Evolutionary conservation across 2,113 vertebrate species (phyloP), one percentile per base, ranked within the genome.

Genomic region (Perccottus glenii): DNA sequence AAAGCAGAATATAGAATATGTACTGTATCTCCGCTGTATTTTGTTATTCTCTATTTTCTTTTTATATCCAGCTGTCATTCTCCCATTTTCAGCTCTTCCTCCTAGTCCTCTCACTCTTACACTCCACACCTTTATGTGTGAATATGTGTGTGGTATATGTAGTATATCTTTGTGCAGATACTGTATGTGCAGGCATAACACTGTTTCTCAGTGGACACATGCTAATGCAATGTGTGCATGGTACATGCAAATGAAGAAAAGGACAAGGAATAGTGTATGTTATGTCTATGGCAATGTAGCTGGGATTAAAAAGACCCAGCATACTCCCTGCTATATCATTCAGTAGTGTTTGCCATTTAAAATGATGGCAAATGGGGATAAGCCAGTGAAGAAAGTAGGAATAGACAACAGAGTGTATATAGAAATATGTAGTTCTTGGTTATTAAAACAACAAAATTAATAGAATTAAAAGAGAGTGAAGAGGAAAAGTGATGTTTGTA

Each of bases 1-100:
- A 68, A 78, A 79, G 62, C 43, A 61, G 67, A 71, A 77, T 77
- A 78, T 65, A 74, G 35, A 61, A 70, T 51, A 63, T 70, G 44
- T 44, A 6, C 5, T 67, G 47, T 47, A 5, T 4, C 44, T 70
- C 78, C 60, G 19, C 40, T 68, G 46, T 46, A 55, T 57, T 73
- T 61, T n/a, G 60, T 52, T 67, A 70, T 66, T 16, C 65, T 62
- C 19, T 40, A 43, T 19, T 51, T 8, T 16, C 16, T 73, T 64
- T 79, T 75, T 61, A 67, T n/a, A 67, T 75, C 70, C 60, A 53
- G 69, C 56, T 49, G 32, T 72, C 67, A 50, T 43, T 87, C 16
- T 70, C 45, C 9, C 58, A 38, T 73, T n/a, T 52, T 44, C 8
- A 52, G 73, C 73, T 16, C 61, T 11, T 27, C 38, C 8, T 48